Base-by-base conservation (phyloP, 2,888 invertebrate species). In the Drosophila greeni region DNA sequence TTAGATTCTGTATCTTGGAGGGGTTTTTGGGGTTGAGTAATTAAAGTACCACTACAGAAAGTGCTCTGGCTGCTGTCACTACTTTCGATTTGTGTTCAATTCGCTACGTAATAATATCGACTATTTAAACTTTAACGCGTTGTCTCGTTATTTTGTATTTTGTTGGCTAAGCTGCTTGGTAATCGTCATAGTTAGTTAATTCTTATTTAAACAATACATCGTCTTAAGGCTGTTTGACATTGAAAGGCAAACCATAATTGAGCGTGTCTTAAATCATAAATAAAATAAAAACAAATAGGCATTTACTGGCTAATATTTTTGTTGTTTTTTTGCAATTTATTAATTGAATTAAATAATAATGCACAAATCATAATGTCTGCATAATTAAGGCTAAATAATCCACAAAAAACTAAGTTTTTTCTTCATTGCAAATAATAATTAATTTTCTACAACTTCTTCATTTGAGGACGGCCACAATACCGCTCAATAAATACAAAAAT, bases 341-440 rank as follows among this genome's bases (percentile, higher is more conserved):
- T 79, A 69, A 76, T 73, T 74, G 57, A 74, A 70, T 79, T 79
- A 79, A 82, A 78, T 75, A 66, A 77, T 77, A 79, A 82, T 79
- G 82, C 82, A 80, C 79, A 79, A 82, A 82, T 74, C 66, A 80
- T 45, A 66, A 76, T 56, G 64, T 70, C 34, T 59, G 75, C 70
- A 47, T 47, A 56, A 29, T 61, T 61, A 59, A 74, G 57, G 67
- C 76, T 71, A 66, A 66, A 45, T 55, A 73, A 67, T 71, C 42
- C 57, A 47, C 37, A 55, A 58, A 67, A 81, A 82, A 82, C 73
- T 75, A 58, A 12, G 70, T 80, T 80, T 79, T 79, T 61, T 39
- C 51, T 52, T 42, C 51, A 39, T 76, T 78, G 74, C 70, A 65
- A 78, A 79, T 73, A 67, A 68, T 58, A 79, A 65, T 76, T 65